A percentile compares a stretch with the other conserved stretches of the same genome.
These are phyloP conservation scores for Synanthedon vespiformis DNA, from an alignment of 2,888 invertebrate genomes.

Conservation along the genomic window DNA sequence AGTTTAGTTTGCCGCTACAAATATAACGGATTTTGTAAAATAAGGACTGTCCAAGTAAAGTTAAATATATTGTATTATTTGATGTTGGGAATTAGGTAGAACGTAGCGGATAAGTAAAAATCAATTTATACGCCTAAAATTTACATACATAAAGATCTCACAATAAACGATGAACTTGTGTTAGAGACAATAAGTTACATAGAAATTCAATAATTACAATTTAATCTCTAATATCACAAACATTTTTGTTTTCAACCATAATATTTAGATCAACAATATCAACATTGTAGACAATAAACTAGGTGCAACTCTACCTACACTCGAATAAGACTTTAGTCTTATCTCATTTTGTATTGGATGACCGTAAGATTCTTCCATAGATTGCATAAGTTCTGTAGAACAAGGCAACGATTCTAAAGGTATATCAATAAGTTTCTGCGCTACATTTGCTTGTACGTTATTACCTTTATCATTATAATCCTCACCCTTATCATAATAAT, in stretches of 20 bases:
- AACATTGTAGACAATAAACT: constrained; percentile 28
- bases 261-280: constrained; percentile 21
- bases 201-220: constrained; percentile 24
- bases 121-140: too few species aligned
- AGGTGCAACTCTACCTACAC: constrained; percentile 26
- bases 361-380: constrained; percentile 53
- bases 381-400: constrained; percentile 56
- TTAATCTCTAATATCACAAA: constrained; percentile 63
- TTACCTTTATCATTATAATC: constrained; percentile 35
- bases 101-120: too few species aligned
- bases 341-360: constrained; percentile 63
- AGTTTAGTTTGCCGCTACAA: too few species aligned
- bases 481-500: constrained; percentile 52
- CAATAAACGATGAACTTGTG: not conserved
- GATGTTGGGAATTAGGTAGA: too few species aligned
- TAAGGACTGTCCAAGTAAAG: too few species aligned
- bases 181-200: constrained; percentile 23
- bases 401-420: constrained; percentile 56
- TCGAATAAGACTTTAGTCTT: constrained; percentile 53
- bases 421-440: constrained; percentile 48
- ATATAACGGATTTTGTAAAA: too few species aligned
- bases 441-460: constrained; percentile 30
- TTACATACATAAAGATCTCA: too few species aligned
- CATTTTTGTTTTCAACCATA: constrained; percentile 27
- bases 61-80: too few species aligned